phyloP scores from a whole-genome alignment of 1,140 invertebrate species.

The Lepidostoma basale region DNA sequence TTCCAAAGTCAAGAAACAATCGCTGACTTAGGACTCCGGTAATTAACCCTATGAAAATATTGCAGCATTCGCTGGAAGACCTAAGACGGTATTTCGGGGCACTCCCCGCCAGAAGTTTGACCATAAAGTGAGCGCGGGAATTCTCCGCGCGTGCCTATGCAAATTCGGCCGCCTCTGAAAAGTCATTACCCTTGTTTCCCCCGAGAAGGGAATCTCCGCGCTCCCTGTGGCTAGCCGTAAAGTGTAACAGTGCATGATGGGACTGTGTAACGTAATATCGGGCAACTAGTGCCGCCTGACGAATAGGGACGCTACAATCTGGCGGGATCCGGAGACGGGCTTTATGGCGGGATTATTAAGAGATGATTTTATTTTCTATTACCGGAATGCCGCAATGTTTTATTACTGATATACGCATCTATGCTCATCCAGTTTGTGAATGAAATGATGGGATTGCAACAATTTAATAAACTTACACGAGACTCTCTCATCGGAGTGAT shows the following conservation, averaged over 20 bases:
- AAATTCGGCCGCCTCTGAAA: slow-evolving; percentile 42
- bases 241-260: slow-evolving; percentile 36
- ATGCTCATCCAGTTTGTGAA: too few species aligned
- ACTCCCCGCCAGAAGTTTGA: slow-evolving; percentile 32
- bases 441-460: too few species aligned
- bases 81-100: slow-evolving; percentile 1
- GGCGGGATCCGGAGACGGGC: too few species aligned
- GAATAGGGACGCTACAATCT: neutral
- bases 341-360: too few species aligned
- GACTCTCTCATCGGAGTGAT: too few species aligned
- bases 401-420: too few species aligned
- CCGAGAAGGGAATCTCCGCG: slow-evolving; percentile 28
- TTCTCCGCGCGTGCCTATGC: slow-evolving; percentile 44
- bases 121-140: slow-evolving; percentile 37
- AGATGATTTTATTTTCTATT: too few species aligned
- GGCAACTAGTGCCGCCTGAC: neutral
- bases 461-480: too few species aligned
- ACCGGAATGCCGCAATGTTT: too few species aligned
- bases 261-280: slow-evolving; percentile 37
- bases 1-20: neutral
- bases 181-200: slow-evolving; percentile 46
- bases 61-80: slow-evolving; percentile 14
- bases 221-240: neutral
- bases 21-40: slow-evolving; percentile 7
- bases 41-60: slow-evolving; percentile 40